Conservation (phyloP, 2,797 vertebrate species). For the Adelosebastes latens region DNA sequence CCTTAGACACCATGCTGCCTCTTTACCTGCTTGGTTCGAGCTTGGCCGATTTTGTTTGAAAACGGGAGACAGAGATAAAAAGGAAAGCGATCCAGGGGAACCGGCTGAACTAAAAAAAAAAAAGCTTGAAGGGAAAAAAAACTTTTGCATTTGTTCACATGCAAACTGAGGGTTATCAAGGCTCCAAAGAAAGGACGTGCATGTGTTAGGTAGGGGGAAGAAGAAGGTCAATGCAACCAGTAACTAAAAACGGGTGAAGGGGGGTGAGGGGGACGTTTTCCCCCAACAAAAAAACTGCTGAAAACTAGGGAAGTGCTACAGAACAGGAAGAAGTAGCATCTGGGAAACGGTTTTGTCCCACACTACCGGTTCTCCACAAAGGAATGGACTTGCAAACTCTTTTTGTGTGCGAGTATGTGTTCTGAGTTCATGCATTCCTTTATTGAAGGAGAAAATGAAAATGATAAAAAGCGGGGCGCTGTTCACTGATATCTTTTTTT, state of each 20-base stretch:
- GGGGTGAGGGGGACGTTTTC: slow-evolving; percentile 73
- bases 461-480: slow-evolving; percentile 82
- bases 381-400: slow-evolving; percentile 90
- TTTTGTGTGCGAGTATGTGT: slow-evolving; percentile 80
- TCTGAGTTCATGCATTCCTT: slow-evolving; percentile 94
- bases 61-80: slow-evolving; percentile 80
- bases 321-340: slow-evolving; percentile 80
- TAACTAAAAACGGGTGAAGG: slow-evolving; percentile 89
- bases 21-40: slow-evolving; percentile 74
- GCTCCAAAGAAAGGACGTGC: slow-evolving; percentile 98
- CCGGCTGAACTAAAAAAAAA: slow-evolving; percentile 82
- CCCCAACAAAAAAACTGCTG: slow-evolving; percentile 84
- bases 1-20: slow-evolving; percentile 86
- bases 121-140: slow-evolving; percentile 81
- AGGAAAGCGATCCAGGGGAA: slow-evolving; percentile 84
- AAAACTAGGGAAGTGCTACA: slow-evolving; percentile 84
- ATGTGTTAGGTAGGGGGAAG: slow-evolving; percentile 93
- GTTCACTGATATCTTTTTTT: slow-evolving; percentile 59
- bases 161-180: slow-evolving; percentile 99
- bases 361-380: slow-evolving; percentile 86
- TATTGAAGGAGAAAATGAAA: slow-evolving; percentile 85
- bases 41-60: slow-evolving; percentile 74
- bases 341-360: slow-evolving; percentile 82
- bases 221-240: slow-evolving; percentile 94
- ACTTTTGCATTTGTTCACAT: slow-evolving; percentile 92